Evolutionary conservation across 2,797 vertebrate species (phyloP).

Genomic region (Sphenodon punctatus): DNA sequence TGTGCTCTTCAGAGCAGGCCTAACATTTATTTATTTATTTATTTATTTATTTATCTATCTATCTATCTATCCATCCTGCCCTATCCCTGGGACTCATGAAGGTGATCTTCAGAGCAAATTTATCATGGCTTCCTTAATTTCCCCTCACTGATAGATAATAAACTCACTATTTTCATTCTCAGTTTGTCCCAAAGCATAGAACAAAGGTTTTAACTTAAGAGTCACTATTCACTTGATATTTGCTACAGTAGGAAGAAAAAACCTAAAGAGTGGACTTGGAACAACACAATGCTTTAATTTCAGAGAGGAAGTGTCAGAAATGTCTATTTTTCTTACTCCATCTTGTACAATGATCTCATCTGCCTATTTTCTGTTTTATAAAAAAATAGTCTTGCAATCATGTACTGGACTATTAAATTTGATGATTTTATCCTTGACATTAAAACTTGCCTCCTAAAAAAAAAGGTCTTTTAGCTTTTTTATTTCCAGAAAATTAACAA

Average conservation of each 20-base stretch:
- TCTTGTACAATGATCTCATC: background rate
- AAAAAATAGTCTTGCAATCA: background rate
- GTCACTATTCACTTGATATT: no score
- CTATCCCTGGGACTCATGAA: no score
- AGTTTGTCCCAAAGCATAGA: fast-evolving
- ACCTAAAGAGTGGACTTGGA: no score
- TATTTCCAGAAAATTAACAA: background rate
- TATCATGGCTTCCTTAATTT: background rate
- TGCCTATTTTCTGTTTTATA: background rate
- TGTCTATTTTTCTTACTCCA: no score
- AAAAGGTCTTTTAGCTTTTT: fast-evolving
- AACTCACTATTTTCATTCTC: background rate
- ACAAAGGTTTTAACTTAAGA: background rate
- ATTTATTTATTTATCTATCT: no score
- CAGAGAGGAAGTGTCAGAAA: no score
- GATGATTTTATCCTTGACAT: conserved; percentile 23
- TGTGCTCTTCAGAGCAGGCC: no score
- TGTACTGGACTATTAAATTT: background rate
- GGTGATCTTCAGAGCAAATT: fast-evolving
- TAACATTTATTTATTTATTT: no score
- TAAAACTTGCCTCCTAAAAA: background rate
- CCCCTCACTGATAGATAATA: background rate
- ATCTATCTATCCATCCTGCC: no score
- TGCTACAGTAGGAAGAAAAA: no score
- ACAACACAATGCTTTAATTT: no score